Evolutionary conservation across 2,888 invertebrate species (phyloP).

Genomic region (Venustoraphidia nigricollis): DNA sequence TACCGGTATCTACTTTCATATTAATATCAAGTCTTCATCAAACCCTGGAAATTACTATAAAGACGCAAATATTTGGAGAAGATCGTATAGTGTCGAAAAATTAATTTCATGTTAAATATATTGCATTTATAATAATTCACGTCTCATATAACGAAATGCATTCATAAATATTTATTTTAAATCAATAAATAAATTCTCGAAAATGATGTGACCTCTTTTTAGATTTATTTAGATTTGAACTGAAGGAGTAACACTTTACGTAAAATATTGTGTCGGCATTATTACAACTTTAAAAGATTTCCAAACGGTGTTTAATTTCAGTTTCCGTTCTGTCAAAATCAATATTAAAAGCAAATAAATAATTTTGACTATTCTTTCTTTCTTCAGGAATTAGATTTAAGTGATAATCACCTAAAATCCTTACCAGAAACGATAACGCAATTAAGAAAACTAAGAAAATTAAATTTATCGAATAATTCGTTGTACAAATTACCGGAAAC

Average conservation of each 20-base stretch:
- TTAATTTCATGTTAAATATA: no score
- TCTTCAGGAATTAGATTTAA: constrained; percentile 53
- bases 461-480: constrained; percentile 57
- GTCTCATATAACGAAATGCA: no score
- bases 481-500: constrained; percentile 45
- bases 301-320: constrained; percentile 1
- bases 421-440: constrained; percentile 53
- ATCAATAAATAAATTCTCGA: no score
- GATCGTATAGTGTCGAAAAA: no score
- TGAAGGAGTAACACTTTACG: neutral
- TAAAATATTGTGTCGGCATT: neutral
- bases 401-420: constrained; percentile 50
- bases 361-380: constrained; percentile 10
- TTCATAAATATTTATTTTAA: no score
- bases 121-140: no score
- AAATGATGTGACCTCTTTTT: no score
- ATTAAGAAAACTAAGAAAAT: constrained; percentile 43
- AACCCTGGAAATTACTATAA: no score
- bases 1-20: no score
- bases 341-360: neutral
- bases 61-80: no score
- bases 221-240: no score
- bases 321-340: neutral
- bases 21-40: no score
- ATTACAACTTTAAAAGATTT: constrained; percentile 1